Base-by-base conservation (phyloP, 2,888 invertebrate genomes). In the Resseliella maxima region DNA sequence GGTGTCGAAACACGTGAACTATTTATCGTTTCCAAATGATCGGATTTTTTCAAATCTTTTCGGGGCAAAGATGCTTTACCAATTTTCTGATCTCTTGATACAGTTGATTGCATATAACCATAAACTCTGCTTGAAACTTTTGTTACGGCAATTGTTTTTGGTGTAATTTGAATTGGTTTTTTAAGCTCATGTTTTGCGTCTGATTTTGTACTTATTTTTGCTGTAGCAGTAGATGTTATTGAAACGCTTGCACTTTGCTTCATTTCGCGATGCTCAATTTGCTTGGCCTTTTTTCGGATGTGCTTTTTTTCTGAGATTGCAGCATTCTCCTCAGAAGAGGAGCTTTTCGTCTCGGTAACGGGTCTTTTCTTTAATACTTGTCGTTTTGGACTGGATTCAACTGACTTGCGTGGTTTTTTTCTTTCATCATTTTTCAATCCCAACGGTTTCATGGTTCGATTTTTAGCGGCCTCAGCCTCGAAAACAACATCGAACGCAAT, bases 61-160 rank as follows among this genome's bases (percentile, higher is more conserved):
- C 10, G 35, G 10, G n/a, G 0, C 35, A 35, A 1, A 8, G 36
- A 0, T 27, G 85, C 85, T 86, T 88, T 91, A 18, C 92, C 92
- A 72, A 92, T 91, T 89, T 93, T 93, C 89, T 93, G 90, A 88
- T 92, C 92, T 87, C 93, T 90, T 0, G 93, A 93, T 72, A 93
- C 89, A 36, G 94, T 94, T 0, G 93, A 93, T 87, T 92, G 92
- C 93, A 93, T 93, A 88, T 93, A 94, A 81, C 93, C 92, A 88
- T 92, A 92, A 35, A 90, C 88, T 86, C 89, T 88, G 38, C 21
- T 72, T 18, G 86, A 64, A 24, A 86, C 35, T 36, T 8, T 72
- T 50, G 54, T 87, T 87, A 36, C 86, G 87, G 85, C 87, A 87
- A 38, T 72, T 85, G 21, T 59, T 36, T 21, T 64, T 87, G 83